Conservation (phyloP, 2,113 vertebrate genomes). For the Helogale parvula region DNA sequence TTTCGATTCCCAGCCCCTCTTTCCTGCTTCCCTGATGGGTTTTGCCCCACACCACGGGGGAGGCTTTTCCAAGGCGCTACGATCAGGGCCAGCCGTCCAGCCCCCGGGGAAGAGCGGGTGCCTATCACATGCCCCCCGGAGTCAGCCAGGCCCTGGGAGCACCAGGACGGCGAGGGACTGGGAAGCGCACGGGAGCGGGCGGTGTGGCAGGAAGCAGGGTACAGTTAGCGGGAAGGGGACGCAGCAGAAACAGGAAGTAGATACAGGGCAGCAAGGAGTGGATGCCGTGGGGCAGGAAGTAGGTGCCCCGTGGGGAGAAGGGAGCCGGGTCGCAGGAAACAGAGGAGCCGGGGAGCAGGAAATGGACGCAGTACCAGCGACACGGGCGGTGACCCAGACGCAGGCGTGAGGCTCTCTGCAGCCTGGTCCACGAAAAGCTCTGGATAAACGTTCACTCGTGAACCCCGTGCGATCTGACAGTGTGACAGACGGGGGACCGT, state of each 20-base stretch:
- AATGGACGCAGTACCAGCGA: accelerated
- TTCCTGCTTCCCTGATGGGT: neutral
- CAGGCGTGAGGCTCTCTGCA: accelerated
- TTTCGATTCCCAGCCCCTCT: slow-evolving; percentile 72
- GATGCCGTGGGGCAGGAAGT: accelerated
- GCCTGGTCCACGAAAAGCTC: accelerated
- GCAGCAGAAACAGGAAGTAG: neutral
- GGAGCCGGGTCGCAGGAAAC: neutral
- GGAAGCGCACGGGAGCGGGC: neutral
- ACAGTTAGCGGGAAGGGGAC: no score
- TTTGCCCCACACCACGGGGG: neutral
- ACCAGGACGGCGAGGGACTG: accelerated
- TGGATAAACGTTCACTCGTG: accelerated
- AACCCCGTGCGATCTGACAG: accelerated
- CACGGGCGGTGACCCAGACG: neutral
- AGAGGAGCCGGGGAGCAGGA: no score
- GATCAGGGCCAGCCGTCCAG: neutral
- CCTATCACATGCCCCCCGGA: neutral
- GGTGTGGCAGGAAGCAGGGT: accelerated
- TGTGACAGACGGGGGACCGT: accelerated
- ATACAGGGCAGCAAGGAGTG: accelerated
- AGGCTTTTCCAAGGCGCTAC: neutral
- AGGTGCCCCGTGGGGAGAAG: accelerated
- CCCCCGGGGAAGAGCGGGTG: neutral
- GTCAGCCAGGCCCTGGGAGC: neutral